Evolutionary conservation across 2,888 invertebrate genomes (phyloP).

Genomic region (Tipula unca): DNA sequence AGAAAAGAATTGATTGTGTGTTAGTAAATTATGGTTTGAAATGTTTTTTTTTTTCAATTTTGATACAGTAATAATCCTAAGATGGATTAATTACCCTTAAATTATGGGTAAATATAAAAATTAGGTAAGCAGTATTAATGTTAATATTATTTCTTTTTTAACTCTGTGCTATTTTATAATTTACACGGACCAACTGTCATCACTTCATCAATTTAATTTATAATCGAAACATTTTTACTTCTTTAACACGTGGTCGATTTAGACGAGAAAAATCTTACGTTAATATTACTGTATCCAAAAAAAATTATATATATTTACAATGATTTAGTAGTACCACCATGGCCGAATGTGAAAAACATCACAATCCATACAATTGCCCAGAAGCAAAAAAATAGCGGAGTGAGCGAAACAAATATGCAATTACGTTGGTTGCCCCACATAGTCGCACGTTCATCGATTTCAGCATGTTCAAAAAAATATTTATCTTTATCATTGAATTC

Average conservation of each 20-base stretch:
- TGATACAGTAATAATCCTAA: too few species aligned
- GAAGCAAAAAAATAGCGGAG: background rate
- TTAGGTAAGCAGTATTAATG: too few species aligned
- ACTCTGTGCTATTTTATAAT: too few species aligned
- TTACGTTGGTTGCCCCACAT: background rate
- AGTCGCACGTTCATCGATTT: background rate
- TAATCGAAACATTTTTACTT: too few species aligned
- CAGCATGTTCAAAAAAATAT: background rate
- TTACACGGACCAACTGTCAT: too few species aligned
- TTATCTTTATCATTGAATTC: background rate
- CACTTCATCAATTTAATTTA: too few species aligned
- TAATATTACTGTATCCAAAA: background rate
- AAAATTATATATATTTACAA: background rate
- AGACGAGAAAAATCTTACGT: background rate
- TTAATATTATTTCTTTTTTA: too few species aligned
- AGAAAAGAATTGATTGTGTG: background rate
- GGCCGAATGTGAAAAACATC: background rate
- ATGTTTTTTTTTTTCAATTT: too few species aligned
- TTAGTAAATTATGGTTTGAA: too few species aligned
- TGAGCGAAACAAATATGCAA: background rate
- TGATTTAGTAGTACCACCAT: background rate
- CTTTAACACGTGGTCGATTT: too few species aligned
- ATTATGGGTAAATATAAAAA: too few species aligned
- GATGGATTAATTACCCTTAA: too few species aligned
- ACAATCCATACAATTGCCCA: background rate